Evolutionary conservation across 2,797 vertebrate genomes (phyloP).

Genomic region (Myotis findleyi): DNA sequence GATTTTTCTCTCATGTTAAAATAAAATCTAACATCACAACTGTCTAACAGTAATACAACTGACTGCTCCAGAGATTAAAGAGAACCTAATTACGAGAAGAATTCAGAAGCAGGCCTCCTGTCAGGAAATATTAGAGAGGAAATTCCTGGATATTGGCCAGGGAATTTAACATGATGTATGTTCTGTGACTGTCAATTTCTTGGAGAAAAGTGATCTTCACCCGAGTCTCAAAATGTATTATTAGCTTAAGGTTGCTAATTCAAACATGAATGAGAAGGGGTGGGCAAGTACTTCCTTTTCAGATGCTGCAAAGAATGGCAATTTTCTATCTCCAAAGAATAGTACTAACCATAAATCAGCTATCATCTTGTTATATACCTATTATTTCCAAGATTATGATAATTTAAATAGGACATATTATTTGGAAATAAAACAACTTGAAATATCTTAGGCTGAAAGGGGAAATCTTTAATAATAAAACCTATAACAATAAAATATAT

Average conservation of each 20-base stretch:
- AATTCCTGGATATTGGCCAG: not conserved
- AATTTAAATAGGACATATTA: not conserved
- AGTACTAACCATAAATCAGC: not conserved
- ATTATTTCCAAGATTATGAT: not conserved
- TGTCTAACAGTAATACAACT: not conserved
- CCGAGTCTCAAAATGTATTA: not conserved
- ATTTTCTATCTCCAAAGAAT: not conserved
- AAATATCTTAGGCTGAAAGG: not conserved
- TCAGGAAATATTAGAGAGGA: not conserved
- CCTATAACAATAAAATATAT: not conserved
- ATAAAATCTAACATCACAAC: not conserved
- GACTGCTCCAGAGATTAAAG: not conserved
- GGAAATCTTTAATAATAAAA: not conserved
- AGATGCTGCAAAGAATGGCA: not conserved
- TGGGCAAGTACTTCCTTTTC: not conserved
- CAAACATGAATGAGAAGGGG: not conserved
- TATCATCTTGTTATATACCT: not conserved
- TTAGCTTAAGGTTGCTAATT: not conserved
- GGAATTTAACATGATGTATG: not conserved
- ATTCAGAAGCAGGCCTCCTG: not conserved
- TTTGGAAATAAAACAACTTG: not conserved
- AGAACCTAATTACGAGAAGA: not conserved
- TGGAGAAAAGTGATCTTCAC: not conserved
- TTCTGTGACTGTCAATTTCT: not conserved
- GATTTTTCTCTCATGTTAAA: conserved; percentile 5